Evolutionary conservation across 1,140 invertebrate species (phyloP), one percentile per base, ranked within the genome.

Genomic region (Ceratosolen fusciceps): DNA sequence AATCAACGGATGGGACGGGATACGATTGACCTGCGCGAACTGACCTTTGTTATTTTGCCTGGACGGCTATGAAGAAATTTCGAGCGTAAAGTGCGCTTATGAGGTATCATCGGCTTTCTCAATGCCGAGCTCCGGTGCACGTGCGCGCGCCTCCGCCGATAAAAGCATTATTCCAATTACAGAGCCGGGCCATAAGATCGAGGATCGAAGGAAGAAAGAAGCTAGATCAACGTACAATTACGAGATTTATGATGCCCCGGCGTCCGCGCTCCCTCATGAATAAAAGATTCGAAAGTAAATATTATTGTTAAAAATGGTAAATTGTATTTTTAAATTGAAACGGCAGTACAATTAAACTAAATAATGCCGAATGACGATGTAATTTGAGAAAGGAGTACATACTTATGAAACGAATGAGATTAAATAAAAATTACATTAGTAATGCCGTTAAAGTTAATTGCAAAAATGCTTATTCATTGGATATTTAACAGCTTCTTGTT

Each of bases 131-230:
- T 16, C 0, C 29, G 3, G 1, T 31, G 26, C 26, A 2, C 10
- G 19, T 21, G 1, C 14, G 49, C n/a, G 65, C 7, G 9, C 37
- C 70, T 43, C 39, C 5, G 12, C 39, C 39, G 34, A 70, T 77
- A 43, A 60, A 77, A 71, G 60, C 67, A 77, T 71, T 71, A 71
- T 58, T 77, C 7, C 47, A 77, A 71, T 71, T 77, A 71, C 24
- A 71, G 1, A 68, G 47, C n/a, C 14, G 24, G 24, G 12, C 34
- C 14, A 24, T 73, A 39, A 56, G n/a, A 37, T 73, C 12, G 39
- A 43, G 39, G 12, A 58, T 24, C 49, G 12, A 39, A 39, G 29
- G 12, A 58, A 39, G 71, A 21, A 39, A 39, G 29, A 73, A 60
- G 31, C 52, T 71, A 71, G 62, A 70, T 77, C 47, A 67, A 21